A percentile compares a stretch with the other conserved stretches of the same genome.
phyloP scores from a whole-genome alignment of 2,113 vertebrate genomes.

The Hyaena hyaena region DNA sequence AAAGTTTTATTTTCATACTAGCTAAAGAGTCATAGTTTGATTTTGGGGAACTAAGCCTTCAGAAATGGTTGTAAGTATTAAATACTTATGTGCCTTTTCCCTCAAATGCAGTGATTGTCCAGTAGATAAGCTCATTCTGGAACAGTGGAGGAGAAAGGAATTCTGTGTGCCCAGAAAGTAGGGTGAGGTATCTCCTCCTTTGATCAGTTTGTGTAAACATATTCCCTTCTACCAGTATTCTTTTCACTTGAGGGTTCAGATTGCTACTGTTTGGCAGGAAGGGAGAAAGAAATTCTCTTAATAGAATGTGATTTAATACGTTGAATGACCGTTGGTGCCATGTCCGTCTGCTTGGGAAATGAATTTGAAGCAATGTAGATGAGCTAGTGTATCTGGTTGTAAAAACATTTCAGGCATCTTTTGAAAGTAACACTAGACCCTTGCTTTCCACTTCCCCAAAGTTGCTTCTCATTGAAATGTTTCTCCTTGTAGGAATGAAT shows the following conservation, averaged over 20 bases:
- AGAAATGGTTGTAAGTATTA: background rate
- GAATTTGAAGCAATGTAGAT: background rate
- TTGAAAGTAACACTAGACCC: constrained; percentile 36
- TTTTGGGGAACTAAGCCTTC: background rate
- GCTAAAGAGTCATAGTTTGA: background rate
- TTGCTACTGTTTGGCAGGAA: background rate
- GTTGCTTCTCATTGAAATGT: constrained; percentile 54
- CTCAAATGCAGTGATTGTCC: background rate
- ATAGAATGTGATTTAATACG: background rate
- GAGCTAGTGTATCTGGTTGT: background rate
- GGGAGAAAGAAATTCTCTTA: constrained; percentile 5
- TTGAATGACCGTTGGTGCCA: background rate
- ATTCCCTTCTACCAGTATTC: background rate
- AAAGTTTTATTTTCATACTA: background rate
- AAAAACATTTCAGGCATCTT: constrained; percentile 17
- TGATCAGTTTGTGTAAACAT: background rate
- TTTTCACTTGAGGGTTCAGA: background rate
- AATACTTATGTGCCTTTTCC: background rate
- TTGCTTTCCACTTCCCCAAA: background rate
- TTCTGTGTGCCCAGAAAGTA: background rate
- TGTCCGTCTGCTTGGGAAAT: constrained; percentile 53
- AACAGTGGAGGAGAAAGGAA: background rate
- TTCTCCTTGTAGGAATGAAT: constrained; percentile 31
- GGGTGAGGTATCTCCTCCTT: background rate
- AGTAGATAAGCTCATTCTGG: background rate